Conservation (phyloP, 2,113 vertebrate species). For the Ptilonorhynchus violaceus region DNA sequence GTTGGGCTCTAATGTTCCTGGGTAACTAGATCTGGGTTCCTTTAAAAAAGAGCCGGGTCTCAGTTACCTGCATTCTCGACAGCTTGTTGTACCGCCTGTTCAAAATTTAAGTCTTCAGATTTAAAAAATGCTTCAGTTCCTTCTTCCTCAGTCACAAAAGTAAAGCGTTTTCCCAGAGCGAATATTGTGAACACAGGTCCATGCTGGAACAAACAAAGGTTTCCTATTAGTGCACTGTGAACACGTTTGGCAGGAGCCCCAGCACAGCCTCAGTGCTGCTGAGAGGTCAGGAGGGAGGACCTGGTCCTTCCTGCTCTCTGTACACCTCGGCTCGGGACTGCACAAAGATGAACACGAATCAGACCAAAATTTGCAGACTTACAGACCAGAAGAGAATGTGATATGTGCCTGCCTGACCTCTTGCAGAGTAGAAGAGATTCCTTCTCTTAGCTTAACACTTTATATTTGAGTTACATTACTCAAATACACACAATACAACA, state of each 20-base stretch:
- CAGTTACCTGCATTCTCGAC: constrained; percentile 76
- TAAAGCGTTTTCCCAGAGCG: constrained; percentile 77
- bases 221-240: background rate
- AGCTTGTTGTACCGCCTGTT: constrained; percentile 77
- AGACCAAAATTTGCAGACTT: background rate
- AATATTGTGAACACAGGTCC: constrained; percentile 82
- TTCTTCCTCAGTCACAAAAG: constrained; percentile 81
- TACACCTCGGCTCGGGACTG: background rate
- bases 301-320: background rate
- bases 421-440: background rate
- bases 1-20: background rate
- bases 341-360: background rate
- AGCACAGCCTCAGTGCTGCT: fast-evolving
- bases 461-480: background rate
- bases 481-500: background rate
- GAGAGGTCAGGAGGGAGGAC: background rate
- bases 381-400: background rate
- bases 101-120: constrained; percentile 81
- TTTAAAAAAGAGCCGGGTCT: background rate
- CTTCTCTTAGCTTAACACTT: background rate
- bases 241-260: background rate
- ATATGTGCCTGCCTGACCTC: background rate
- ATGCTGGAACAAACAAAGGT: constrained; percentile 67
- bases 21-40: background rate
- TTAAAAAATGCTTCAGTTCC: constrained; percentile 77